phyloP scores from a whole-genome alignment of 2,888 invertebrate genomes.

The Nomada flava region DNA sequence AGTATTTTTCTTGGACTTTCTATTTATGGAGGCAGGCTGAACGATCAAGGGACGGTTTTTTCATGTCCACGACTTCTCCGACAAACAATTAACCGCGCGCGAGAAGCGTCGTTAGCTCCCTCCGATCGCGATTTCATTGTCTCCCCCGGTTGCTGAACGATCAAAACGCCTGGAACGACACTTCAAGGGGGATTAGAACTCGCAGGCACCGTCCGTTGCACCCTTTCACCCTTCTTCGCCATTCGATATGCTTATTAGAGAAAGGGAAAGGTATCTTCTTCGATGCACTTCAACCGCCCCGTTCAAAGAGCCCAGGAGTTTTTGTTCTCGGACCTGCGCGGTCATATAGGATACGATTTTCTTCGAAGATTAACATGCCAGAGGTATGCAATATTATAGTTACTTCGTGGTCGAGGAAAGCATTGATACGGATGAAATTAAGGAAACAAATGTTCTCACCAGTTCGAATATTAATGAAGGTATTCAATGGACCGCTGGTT shows the following conservation, averaged over 20 bases:
- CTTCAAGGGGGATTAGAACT: constrained; percentile 13
- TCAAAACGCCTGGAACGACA: constrained; percentile 29
- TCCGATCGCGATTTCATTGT: constrained; percentile 32
- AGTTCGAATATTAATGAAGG: too few species aligned
- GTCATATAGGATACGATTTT: too few species aligned
- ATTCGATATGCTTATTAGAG: constrained; percentile 39
- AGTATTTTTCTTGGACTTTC: not conserved
- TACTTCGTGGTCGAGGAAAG: too few species aligned
- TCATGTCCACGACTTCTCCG: not conserved
- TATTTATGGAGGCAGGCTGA: not conserved
- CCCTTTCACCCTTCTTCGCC: constrained; percentile 24
- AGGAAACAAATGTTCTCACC: too few species aligned
- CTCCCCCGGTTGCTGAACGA: constrained; percentile 23
- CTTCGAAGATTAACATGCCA: too few species aligned
- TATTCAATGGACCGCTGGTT: too few species aligned
- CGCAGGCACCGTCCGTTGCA: constrained; percentile 6
- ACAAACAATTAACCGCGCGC: constrained; percentile 19
- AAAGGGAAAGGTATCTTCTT: constrained; percentile 35
- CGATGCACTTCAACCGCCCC: constrained; percentile 7
- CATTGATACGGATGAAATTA: too few species aligned
- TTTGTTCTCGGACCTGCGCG: not conserved
- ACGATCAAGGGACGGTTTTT: not conserved
- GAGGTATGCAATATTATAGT: too few species aligned
- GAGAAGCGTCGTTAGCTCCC: constrained; percentile 7
- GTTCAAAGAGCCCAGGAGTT: constrained; percentile 11